Percentiles rank a stretch among this genome's conserved stretches.
Evolutionary conservation across 1,140 invertebrate genomes (phyloP).

Genomic region (Hycleus cichorii): DNA sequence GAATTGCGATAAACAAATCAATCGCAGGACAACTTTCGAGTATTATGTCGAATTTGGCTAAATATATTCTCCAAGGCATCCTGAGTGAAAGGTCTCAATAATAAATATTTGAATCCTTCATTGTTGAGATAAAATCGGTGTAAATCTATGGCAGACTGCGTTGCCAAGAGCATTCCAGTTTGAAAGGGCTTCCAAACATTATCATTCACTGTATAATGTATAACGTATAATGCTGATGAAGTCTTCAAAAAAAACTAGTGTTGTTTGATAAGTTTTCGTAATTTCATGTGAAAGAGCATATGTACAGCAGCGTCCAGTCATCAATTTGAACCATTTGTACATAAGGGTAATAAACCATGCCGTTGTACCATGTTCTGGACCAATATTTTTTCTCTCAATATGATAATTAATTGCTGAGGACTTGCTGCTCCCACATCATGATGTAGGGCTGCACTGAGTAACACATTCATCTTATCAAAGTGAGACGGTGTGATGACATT

Average conservation of each 20-base stretch:
- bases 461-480: slow-evolving; percentile 9
- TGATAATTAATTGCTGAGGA: neutral
- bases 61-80: neutral
- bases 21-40: no score
- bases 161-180: neutral
- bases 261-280: neutral
- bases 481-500: neutral
- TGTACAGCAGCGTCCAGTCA: neutral
- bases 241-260: neutral
- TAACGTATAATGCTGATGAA: neutral
- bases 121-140: neutral
- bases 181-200: no score
- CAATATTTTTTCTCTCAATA: neutral
- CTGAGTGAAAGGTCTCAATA: neutral
- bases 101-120: neutral
- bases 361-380: slow-evolving; percentile 1
- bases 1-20: neutral
- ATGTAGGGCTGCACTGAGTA: neutral
- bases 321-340: slow-evolving; percentile 5
- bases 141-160: neutral
- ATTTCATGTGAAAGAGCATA: neutral
- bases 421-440: neutral
- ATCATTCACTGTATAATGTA: neutral
- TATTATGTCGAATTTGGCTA: neutral
- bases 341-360: slow-evolving; percentile 3